Evolutionary conservation across 2,888 invertebrate genomes (phyloP), one percentile per base, ranked within the genome.

Genomic region (Tiphia femorata): DNA sequence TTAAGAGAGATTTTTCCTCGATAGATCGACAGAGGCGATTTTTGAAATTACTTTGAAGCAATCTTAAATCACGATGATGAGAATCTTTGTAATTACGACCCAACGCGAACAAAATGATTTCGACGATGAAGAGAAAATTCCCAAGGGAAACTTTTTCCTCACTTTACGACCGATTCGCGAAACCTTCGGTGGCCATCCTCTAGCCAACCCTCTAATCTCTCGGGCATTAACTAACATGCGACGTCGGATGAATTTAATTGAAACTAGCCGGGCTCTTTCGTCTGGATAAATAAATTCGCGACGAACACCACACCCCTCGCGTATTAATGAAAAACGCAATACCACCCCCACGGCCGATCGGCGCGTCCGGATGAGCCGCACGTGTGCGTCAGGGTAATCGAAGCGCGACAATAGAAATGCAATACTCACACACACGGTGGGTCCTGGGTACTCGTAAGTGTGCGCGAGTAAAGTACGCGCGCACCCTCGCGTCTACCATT

Each of bases 211-310:
- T n/a, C n/a, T n/a, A n/a, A n/a, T n/a, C 33, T 33, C 33, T 33
- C 33, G 8, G 12, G 33, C 12, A 33, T 33, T 33, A 12, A 33
- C 33, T 3, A n/a, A 7, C 33, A 30, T 30, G 48, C 55, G 48
- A 25, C 27, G 37, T 16, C 27, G 14, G 4, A 23, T 25, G 19
- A 19, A 23, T 55, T 59, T 59, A 51, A 59, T 55, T 55, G 48
- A 59, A 59, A 47, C n/a, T n/a, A 33, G 38, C 29, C 14, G 52
- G 21, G 29, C 38, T 27, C 38, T 50, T 44, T 48, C 59, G 19
- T 33, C 33, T 35, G 48, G 47, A 51, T 55, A 48, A 59, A 55
- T 55, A 48, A n/a, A 51, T 42, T 53, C 41, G 42, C 10, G 14
- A 10, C 27, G 14, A 29, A n/a, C n/a, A n/a, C n/a, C n/a, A n/a